These are phyloP conservation scores for Rhinolophus sinicus DNA, from an alignment of 2,113 vertebrate species.

Conservation along the genomic window DNA sequence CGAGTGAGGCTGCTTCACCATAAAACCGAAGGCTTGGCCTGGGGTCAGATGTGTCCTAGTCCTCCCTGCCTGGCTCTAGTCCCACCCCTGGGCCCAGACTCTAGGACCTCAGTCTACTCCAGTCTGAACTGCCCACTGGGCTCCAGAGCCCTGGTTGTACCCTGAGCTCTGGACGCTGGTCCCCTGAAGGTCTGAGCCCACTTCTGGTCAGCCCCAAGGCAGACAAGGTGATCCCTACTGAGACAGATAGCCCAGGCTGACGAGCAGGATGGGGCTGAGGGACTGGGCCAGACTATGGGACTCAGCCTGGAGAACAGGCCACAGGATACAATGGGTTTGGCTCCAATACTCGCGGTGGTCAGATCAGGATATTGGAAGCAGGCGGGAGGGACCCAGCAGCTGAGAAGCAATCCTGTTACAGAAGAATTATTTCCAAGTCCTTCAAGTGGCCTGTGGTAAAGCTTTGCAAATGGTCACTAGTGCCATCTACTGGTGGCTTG, in stretches of 20 bases:
- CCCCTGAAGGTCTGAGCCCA: neutral
- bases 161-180: neutral
- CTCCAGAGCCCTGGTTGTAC: neutral
- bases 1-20: neutral
- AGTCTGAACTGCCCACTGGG: neutral
- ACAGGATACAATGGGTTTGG: neutral
- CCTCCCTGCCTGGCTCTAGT: neutral
- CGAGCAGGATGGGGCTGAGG: too few relatives aligned
- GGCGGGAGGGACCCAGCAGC: neutral
- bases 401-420: neutral
- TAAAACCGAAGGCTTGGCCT: neutral
- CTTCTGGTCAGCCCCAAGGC: too few relatives aligned
- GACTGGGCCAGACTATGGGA: neutral
- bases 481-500: neutral
- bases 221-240: neutral
- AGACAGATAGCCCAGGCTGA: neutral
- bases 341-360: neutral
- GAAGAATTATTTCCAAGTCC: neutral
- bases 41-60: fast-evolving
- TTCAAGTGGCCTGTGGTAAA: neutral
- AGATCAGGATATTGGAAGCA: neutral
- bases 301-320: neutral
- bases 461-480: neutral
- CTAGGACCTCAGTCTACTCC: neutral
- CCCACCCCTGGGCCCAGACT: neutral